These are phyloP conservation scores for Onychorhynchus coronatus DNA, from an alignment of 2,113 vertebrate species.

Conservation along the genomic window DNA sequence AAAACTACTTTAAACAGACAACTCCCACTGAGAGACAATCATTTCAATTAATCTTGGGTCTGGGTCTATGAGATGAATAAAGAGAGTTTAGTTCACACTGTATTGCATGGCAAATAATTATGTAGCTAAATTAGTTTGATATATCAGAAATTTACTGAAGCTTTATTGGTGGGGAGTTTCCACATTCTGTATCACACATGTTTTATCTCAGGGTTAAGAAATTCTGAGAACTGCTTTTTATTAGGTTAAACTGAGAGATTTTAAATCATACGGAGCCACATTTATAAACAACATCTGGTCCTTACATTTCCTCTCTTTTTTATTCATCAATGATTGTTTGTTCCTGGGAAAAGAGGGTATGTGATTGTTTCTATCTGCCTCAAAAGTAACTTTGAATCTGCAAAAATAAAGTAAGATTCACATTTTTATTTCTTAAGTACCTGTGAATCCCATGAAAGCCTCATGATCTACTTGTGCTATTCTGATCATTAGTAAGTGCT, in stretches of 20 bases:
- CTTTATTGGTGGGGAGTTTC: conserved; percentile 3
- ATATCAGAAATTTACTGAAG: not conserved
- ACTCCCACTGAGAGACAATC: conserved; percentile 37
- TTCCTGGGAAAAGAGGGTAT: not conserved
- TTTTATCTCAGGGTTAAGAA: conserved; percentile 46
- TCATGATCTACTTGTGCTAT: not conserved
- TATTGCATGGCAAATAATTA: not conserved
- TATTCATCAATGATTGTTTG: not conserved
- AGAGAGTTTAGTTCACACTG: not conserved
- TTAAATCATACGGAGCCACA: conserved; percentile 18
- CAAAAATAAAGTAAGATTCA: not conserved
- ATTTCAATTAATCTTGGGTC: not conserved
- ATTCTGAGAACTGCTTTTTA: conserved; percentile 44
- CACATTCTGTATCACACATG: conserved; percentile 10
- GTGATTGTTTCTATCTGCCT: not conserved
- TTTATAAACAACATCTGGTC: conserved; percentile 45
- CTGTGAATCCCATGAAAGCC: not conserved
- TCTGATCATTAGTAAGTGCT: not conserved
- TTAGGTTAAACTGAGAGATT: conserved; percentile 26
- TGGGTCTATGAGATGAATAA: conserved; percentile 1
- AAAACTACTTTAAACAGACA: conserved; percentile 36
- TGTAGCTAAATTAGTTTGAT: conserved; percentile 14
- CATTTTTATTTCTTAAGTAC: not conserved
- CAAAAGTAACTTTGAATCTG: not conserved
- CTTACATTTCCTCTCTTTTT: not conserved